phyloP scores from a whole-genome alignment of 2,797 vertebrate genomes.

The Scarus forsteni region DNA sequence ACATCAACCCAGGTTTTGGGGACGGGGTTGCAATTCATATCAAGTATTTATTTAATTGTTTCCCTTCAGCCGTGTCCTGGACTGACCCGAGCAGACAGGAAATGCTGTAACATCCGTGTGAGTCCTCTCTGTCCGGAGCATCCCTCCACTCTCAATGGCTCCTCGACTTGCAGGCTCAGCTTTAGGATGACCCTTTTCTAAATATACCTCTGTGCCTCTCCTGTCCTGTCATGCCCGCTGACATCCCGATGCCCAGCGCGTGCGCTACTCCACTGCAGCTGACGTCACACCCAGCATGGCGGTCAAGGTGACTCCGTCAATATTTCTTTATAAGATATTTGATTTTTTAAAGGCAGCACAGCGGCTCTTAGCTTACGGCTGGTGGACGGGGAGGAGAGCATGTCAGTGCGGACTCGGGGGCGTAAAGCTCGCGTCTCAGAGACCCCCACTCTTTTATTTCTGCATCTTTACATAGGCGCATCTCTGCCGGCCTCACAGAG shows the following conservation, averaged over 20 bases:
- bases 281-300: slow-evolving; percentile 94
- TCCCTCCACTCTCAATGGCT: background rate
- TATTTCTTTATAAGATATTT: slow-evolving; percentile 74
- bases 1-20: too few relatives aligned
- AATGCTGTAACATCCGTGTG: slow-evolving; percentile 3
- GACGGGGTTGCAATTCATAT: too few relatives aligned
- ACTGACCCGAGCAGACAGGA: slow-evolving; percentile 55
- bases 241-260: slow-evolving; percentile 68
- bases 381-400: slow-evolving; percentile 36
- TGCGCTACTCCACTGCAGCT: slow-evolving; percentile 76
- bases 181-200: slow-evolving; percentile 40
- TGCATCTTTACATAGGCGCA: slow-evolving; percentile 62
- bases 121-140: slow-evolving; percentile 13
- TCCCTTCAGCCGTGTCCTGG: slow-evolving; percentile 40
- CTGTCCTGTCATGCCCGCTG: slow-evolving; percentile 49
- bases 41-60: too few relatives aligned
- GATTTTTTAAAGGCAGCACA: slow-evolving; percentile 47
- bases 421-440: slow-evolving; percentile 30
- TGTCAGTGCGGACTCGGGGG: slow-evolving; percentile 35
- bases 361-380: slow-evolving; percentile 27
- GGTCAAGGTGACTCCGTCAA: slow-evolving; percentile 97
- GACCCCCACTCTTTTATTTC: slow-evolving; percentile 22
- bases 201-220: slow-evolving; percentile 37
- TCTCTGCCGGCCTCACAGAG: slow-evolving; percentile 69
- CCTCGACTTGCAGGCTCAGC: background rate